A percentile compares a stretch with the other conserved stretches of the same genome.
phyloP scores from a whole-genome alignment of 2,888 invertebrate species.

The Dolomedes plantarius region DNA sequence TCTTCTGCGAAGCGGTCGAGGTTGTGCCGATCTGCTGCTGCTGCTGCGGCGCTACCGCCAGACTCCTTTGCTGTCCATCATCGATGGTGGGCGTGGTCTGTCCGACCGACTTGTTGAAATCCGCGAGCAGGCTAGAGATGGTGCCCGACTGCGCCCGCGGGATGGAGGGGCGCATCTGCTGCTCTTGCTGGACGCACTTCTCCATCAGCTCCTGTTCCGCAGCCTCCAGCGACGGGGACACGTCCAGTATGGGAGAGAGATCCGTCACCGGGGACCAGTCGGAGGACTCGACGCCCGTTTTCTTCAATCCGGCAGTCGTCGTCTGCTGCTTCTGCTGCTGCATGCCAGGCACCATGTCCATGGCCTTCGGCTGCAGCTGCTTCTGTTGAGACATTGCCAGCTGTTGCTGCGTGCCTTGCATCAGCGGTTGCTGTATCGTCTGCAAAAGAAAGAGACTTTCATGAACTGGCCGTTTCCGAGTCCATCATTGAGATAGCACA shows the following conservation, averaged over 20 bases:
- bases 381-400: constrained; percentile 75
- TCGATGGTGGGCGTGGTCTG: constrained; percentile 61
- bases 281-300: constrained; percentile 65
- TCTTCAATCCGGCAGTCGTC: constrained; percentile 60
- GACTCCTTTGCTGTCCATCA: constrained; percentile 29
- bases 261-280: constrained; percentile 78
- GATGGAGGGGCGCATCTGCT: constrained; percentile 42
- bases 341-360: constrained; percentile 30
- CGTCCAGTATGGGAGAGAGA: constrained; percentile 78
- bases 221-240: constrained; percentile 78
- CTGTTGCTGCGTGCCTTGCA: constrained; percentile 70
- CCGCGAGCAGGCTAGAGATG: constrained; percentile 74
- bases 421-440: constrained; percentile 60
- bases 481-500: no score
- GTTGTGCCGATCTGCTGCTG: constrained; percentile 38
- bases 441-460: constrained; percentile 7
- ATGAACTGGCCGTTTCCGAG: no score
- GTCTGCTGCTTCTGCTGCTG: constrained; percentile 40
- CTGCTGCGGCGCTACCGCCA: background rate
- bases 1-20: constrained; percentile 2
- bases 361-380: constrained; percentile 38
- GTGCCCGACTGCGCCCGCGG: constrained; percentile 73
- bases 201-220: constrained; percentile 75
- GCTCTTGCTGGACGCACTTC: constrained; percentile 73
- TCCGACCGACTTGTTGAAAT: constrained; percentile 73